Conservation (phyloP, 2,888 invertebrate genomes). For the Lasius fuliginosus region DNA sequence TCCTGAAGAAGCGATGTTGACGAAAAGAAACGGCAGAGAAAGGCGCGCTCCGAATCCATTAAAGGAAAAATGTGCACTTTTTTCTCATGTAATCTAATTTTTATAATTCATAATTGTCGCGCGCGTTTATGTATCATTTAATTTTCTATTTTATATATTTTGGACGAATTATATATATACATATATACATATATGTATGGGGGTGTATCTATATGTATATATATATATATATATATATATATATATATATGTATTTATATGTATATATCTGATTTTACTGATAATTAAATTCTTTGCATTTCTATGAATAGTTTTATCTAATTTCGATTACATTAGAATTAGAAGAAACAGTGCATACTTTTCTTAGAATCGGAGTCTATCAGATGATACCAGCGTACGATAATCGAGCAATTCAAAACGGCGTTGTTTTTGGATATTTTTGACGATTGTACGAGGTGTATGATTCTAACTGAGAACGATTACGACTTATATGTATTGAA, state of each 20-base stretch:
- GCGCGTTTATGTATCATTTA: neutral
- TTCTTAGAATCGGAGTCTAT: constrained; percentile 45
- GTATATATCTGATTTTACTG: neutral
- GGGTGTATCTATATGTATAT: neutral
- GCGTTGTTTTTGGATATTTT: constrained; percentile 34
- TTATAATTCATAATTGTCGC: neutral
- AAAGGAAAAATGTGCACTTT: constrained; percentile 27
- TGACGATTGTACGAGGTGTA: constrained; percentile 25
- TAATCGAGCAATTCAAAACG: constrained; percentile 63
- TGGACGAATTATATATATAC: neutral
- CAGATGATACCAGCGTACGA: constrained; percentile 63
- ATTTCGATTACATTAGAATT: neutral
- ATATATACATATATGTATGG: neutral
- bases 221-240: neutral
- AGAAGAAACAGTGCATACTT: constrained; percentile 26
- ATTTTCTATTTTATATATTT: neutral
- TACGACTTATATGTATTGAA: neutral
- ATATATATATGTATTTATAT: neutral
- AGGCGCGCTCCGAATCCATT: constrained; percentile 33
- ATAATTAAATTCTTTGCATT: neutral
- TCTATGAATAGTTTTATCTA: neutral
- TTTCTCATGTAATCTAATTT: constrained; percentile 23
- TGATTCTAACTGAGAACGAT: constrained; percentile 22
- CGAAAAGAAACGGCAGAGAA: constrained; percentile 59
- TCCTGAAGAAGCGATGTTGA: constrained; percentile 56